Percentiles rank a stretch among this genome's conserved stretches.
Evolutionary conservation across 2,113 vertebrate genomes (phyloP).

Genomic region (Pangasianodon gigas): DNA sequence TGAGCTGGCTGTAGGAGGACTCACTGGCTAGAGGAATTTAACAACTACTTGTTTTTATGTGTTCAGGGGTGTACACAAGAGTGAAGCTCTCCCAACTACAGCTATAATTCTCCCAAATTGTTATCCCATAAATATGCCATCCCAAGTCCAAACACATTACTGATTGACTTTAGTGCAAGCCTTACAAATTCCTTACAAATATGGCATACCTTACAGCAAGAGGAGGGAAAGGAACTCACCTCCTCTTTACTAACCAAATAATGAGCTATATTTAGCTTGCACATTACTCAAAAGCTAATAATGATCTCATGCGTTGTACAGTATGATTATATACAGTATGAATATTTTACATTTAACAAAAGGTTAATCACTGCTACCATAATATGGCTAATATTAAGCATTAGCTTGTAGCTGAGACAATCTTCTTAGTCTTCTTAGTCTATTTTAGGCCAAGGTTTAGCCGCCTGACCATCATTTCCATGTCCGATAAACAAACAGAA

Average conservation of each 20-base stretch:
- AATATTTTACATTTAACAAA: neutral
- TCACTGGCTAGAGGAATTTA: neutral
- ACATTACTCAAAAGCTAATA: neutral
- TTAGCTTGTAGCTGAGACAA: neutral
- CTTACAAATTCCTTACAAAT: slow-evolving; percentile 35
- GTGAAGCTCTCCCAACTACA: slow-evolving; percentile 8
- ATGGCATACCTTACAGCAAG: slow-evolving; percentile 22
- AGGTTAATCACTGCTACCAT: neutral
- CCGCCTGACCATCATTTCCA: neutral
- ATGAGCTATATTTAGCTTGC: neutral
- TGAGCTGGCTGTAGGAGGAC: neutral
- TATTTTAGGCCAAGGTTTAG: neutral
- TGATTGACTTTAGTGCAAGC: slow-evolving; percentile 28
- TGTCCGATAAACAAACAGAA: neutral
- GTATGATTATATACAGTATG: neutral
- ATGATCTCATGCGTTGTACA: neutral
- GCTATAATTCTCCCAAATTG: slow-evolving; percentile 29
- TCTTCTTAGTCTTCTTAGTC: too few species aligned
- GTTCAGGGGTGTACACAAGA: neutral
- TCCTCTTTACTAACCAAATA: neutral
- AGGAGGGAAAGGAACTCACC: slow-evolving; percentile 8
- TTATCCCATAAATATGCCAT: slow-evolving; percentile 33
- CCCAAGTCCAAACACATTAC: slow-evolving; percentile 42
- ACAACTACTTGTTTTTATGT: slow-evolving; percentile 8
- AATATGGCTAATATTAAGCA: neutral